Percentiles rank a stretch among this genome's conserved stretches.
Evolutionary conservation across 1,140 invertebrate species (phyloP).

Genomic region (Eurosta solidaginis): DNA sequence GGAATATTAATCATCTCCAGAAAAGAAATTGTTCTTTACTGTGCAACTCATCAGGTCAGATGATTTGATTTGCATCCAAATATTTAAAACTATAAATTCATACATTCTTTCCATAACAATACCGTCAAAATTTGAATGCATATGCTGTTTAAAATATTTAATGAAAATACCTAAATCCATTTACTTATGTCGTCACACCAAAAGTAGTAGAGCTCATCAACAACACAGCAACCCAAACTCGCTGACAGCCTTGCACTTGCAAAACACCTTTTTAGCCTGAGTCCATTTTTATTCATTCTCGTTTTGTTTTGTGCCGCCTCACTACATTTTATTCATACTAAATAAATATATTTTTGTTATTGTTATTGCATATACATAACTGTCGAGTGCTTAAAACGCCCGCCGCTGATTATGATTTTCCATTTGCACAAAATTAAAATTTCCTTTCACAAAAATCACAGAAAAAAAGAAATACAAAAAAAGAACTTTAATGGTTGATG

Average conservation of each 20-base stretch:
- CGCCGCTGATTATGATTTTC: conserved; percentile 56
- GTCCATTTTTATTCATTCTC: conserved; percentile 42
- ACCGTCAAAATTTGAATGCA: background rate
- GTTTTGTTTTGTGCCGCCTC: background rate
- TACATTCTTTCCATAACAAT: background rate
- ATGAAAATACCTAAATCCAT: conserved; percentile 17
- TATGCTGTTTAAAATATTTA: conserved; percentile 16
- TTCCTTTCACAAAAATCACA: conserved; percentile 39
- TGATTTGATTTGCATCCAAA: background rate
- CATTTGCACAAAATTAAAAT: conserved; percentile 59
- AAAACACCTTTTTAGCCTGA: conserved; percentile 55
- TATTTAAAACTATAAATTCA: background rate
- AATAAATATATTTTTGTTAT: conserved; percentile 1
- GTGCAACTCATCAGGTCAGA: too few species aligned
- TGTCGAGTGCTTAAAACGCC: conserved; percentile 22
- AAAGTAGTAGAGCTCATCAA: background rate
- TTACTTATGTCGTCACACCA: background rate
- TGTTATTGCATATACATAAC: background rate
- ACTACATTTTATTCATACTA: background rate
- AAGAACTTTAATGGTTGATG: background rate
- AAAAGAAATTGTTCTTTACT: too few species aligned
- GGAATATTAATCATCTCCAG: too few species aligned
- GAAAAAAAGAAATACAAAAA: background rate
- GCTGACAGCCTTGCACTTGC: conserved; percentile 30
- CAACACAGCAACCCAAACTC: background rate